Evolutionary conservation across 2,113 vertebrate genomes (phyloP).

Genomic region (Gadus macrocephalus): DNA sequence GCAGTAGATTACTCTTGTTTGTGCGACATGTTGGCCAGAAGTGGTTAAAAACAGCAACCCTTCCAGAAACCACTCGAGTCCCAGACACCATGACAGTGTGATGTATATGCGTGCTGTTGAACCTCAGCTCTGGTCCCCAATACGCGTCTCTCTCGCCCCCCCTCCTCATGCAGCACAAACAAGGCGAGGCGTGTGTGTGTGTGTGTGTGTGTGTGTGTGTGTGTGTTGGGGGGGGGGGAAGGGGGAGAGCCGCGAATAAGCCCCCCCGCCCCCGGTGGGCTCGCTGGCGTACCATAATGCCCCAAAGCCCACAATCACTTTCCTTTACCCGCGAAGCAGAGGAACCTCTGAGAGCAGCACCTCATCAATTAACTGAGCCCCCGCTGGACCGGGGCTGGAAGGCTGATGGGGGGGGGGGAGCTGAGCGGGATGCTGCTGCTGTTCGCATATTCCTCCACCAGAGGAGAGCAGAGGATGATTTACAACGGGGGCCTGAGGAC

Average conservation of each 20-base stretch:
- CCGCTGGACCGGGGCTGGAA: slow-evolving; percentile 23
- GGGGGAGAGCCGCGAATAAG: slow-evolving; percentile 28
- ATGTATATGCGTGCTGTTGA: slow-evolving; percentile 61
- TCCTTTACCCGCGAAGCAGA: slow-evolving; percentile 59
- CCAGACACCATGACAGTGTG: slow-evolving; percentile 63
- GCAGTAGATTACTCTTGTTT: slow-evolving; percentile 64
- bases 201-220: too few relatives aligned
- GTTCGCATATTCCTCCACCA: slow-evolving; percentile 34
- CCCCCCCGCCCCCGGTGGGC: slow-evolving; percentile 27
- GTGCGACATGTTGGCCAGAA: slow-evolving; percentile 50
- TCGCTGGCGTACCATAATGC: slow-evolving; percentile 55
- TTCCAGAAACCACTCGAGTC: slow-evolving; percentile 49
- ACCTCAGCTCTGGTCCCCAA: slow-evolving; percentile 3
- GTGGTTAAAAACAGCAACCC: slow-evolving; percentile 71
- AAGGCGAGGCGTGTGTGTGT: slow-evolving; percentile 28
- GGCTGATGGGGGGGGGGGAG: slow-evolving; percentile 25
- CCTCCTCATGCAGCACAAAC: too few relatives aligned
- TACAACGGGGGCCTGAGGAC: too few relatives aligned
- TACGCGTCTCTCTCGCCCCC: not conserved
- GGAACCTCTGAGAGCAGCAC: slow-evolving; percentile 51
- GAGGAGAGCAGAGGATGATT: too few relatives aligned
- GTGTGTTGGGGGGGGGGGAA: not conserved
- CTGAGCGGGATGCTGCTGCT: slow-evolving; percentile 36
- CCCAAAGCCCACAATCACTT: slow-evolving; percentile 69
- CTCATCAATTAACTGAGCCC: slow-evolving; percentile 69